A percentile compares a stretch with the other conserved stretches of the same genome.
These are phyloP conservation scores for Sterrhoptilus dennistouni DNA, from an alignment of 2,113 vertebrate genomes.

Conservation along the genomic window DNA sequence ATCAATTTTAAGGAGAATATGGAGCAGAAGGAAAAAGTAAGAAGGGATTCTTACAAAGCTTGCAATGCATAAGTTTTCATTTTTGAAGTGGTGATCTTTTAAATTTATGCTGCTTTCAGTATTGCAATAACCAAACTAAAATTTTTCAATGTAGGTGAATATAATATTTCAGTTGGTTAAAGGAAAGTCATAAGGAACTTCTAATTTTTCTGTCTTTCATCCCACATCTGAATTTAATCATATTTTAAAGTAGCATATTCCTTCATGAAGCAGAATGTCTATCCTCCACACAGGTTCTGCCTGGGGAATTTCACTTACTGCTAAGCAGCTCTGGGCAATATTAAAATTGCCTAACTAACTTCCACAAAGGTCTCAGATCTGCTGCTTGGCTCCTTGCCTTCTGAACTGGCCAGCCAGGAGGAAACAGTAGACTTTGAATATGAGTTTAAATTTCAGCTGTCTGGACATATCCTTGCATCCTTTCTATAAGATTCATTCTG, in stretches of 20 bases:
- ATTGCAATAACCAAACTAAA: conserved; percentile 12
- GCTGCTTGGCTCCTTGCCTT: conserved; percentile 31
- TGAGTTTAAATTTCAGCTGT: not conserved
- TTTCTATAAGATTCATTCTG: not conserved
- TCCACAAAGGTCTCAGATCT: not conserved
- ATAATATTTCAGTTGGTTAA: conserved; percentile 44
- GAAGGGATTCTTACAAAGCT: not conserved
- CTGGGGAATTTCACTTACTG: conserved; percentile 50
- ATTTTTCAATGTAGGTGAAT: conserved; percentile 41
- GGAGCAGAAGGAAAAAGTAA: not conserved
- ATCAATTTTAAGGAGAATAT: not conserved
- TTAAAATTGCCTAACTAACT: conserved; percentile 49
- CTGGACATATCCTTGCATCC: not conserved
- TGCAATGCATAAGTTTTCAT: not conserved
- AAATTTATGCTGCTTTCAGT: conserved; percentile 42
- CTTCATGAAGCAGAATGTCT: conserved; percentile 30
- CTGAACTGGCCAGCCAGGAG: not conserved
- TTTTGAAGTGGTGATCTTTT: conserved; percentile 30
- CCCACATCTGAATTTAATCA: conserved; percentile 53
- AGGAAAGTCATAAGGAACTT: conserved; percentile 17
- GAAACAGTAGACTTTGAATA: conserved; percentile 40
- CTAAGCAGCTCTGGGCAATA: not conserved
- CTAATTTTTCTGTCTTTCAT: conserved; percentile 61
- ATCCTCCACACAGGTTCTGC: conserved; percentile 22
- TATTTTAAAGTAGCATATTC: conserved; percentile 45